Base-by-base conservation (phyloP, 2,888 invertebrate genomes). In the Pandemis corylana region DNA sequence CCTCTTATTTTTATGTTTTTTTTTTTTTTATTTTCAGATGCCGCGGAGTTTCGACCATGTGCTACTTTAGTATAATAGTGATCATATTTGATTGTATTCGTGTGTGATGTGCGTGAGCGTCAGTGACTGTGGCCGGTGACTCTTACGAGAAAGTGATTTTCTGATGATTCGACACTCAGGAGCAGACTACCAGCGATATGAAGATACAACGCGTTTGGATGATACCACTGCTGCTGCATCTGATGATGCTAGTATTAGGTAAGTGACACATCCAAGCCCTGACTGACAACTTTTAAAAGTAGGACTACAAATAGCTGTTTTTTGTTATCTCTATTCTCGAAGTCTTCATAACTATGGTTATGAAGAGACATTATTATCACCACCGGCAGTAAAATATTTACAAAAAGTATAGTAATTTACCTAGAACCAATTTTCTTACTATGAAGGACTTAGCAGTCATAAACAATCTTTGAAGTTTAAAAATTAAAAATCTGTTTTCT, bases 51-150 rank as follows among this genome's bases (percentile, higher is more conserved):
- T 76, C 76, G 81, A 77, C 15, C 73, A 89, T 92, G 91, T 90
- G 89, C 82, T 89, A 88, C 83, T 90, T 90, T 81, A 90, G 89
- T 80, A 86, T 90, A 82, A 88, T 89, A 85, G 86, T 91, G 85
- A 89, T 92, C 77, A 90, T 90, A 83, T 92, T 90, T 77, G 87
- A 90, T 82, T 84, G 83, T 79, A 80, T 77, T 68, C 74, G 77
- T 76, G 76, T 79, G 84, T 86, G 83, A 82, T 82, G 81, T 82
- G 83, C 75, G 78, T 80, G 84, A 85, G 82, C 84, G 81, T 68
- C 78, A 41, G 44, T 41, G 41, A 44, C 28, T 10, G 51, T 70
- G 36, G 7, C 15, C 28, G 36, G 63, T 64, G 63, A 44, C 63
- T 42, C 20, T 7, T 20, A 3, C 44, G n/a, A 53, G 7, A 28